Conservation (phyloP, 1,140 invertebrate genomes). For the Brachionus sp. region DNA sequence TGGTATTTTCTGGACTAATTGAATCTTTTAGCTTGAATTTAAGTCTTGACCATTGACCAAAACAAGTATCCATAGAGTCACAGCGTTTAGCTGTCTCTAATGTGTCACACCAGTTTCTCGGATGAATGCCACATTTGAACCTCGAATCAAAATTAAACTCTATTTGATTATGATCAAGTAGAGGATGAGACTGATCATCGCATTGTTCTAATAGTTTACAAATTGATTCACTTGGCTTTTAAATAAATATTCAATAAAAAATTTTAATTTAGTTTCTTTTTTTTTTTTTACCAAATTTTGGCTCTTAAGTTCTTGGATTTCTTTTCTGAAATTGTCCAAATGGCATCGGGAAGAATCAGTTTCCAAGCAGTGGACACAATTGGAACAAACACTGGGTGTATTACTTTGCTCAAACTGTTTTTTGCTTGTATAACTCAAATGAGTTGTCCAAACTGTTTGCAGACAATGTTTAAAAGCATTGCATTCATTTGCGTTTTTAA, state of each 20-base stretch:
- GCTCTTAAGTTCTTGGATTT: neutral
- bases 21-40: neutral
- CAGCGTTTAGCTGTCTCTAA: conserved; percentile 29
- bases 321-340: neutral
- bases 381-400: neutral
- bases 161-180: neutral
- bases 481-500: conserved; percentile 26
- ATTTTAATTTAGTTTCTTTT: neutral
- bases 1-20: neutral
- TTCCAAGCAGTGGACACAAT: conserved; percentile 17
- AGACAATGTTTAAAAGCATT: conserved; percentile 34
- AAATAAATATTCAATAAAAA: neutral
- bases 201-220: neutral
- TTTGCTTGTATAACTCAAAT: neutral
- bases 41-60: neutral
- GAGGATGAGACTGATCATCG: neutral
- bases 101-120: conserved; percentile 30
- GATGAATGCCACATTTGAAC: conserved; percentile 23
- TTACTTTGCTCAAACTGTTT: neutral
- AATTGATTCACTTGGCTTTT: conserved; percentile 8
- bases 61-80: neutral
- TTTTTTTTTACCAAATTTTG: neutral
- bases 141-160: conserved; percentile 11
- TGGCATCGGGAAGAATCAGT: neutral
- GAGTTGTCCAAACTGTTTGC: conserved; percentile 36